These are phyloP conservation scores for Drosophila kanekoi DNA, from an alignment of 2,888 invertebrate genomes.

Conservation along the genomic window DNA sequence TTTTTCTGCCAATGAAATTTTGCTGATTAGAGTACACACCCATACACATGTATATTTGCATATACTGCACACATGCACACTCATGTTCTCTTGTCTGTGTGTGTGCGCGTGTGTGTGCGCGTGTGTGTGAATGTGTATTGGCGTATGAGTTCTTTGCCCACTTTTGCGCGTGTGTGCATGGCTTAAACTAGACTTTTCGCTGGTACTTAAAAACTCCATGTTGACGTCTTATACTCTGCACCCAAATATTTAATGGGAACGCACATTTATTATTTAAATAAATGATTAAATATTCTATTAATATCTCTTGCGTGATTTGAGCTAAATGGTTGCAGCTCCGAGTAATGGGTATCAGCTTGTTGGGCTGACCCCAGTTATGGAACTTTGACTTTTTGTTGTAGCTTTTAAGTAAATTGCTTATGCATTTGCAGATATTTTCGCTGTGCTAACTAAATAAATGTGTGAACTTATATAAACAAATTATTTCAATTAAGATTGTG, in stretches of 20 bases:
- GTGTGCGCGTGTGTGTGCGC: neutral
- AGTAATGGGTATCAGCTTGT: neutral
- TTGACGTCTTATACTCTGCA: neutral
- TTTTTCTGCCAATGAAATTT: constrained; percentile 53
- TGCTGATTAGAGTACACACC: constrained; percentile 53
- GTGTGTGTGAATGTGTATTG: constrained; percentile 20
- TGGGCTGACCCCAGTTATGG: neutral
- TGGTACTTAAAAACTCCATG: constrained; percentile 7
- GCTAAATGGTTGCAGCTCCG: no score
- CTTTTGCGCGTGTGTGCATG: constrained; percentile 26
- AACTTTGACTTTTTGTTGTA: neutral
- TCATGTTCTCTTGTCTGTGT: constrained; percentile 3
- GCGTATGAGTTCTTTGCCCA: constrained; percentile 32
- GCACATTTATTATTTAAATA: no score
- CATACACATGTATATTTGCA: constrained; percentile 22
- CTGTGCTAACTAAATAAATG: constrained; percentile 24
- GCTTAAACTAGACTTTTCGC: constrained; percentile 30
- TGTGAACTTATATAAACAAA: constrained; percentile 26
- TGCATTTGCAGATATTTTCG: constrained; percentile 19
- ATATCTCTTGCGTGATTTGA: neutral
- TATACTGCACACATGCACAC: constrained; percentile 25
- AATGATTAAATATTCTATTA: no score
- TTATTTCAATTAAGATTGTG: constrained; percentile 5
- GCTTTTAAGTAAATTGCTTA: constrained; percentile 35
- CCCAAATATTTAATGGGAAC: no score